Evolutionary conservation across 2,888 invertebrate species (phyloP).

Genomic region (Phaonia tiefii): DNA sequence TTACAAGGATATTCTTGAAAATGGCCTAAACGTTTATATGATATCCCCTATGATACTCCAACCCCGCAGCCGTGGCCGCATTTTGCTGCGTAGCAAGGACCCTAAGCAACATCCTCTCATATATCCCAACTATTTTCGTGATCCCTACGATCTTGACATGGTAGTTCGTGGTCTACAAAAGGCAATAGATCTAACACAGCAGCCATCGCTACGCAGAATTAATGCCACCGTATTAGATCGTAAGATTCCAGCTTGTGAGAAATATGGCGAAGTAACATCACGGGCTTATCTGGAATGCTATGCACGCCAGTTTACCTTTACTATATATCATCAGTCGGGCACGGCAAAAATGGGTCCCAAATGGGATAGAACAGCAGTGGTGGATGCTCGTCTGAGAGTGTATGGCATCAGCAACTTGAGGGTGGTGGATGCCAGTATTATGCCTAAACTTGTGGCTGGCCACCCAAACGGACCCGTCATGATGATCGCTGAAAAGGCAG

Average conservation of each 20-base stretch:
- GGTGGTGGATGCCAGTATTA: slow-evolving; percentile 82
- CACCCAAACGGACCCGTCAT: slow-evolving; percentile 82
- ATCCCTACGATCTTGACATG: slow-evolving; percentile 84
- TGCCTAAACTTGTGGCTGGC: slow-evolving; percentile 81
- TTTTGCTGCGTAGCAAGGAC: slow-evolving; percentile 84
- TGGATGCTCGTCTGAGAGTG: slow-evolving; percentile 83
- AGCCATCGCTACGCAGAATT: slow-evolving; percentile 81
- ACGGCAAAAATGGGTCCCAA: slow-evolving; percentile 85
- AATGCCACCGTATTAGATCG: slow-evolving; percentile 81
- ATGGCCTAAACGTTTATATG: slow-evolving; percentile 81
- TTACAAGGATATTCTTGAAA: slow-evolving; percentile 79
- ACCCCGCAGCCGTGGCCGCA: slow-evolving; percentile 85
- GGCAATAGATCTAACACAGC: slow-evolving; percentile 81
- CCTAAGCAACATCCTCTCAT: slow-evolving; percentile 85
- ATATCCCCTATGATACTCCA: slow-evolving; percentile 84
- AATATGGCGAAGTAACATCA: slow-evolving; percentile 74
- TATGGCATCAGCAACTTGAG: slow-evolving; percentile 81
- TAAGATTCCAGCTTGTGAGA: slow-evolving; percentile 83
- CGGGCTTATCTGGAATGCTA: slow-evolving; percentile 85
- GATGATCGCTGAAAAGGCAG: slow-evolving; percentile 83
- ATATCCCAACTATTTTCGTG: slow-evolving; percentile 85
- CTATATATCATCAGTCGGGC: slow-evolving; percentile 84
- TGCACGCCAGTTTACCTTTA: slow-evolving; percentile 82
- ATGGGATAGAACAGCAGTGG: slow-evolving; percentile 83
- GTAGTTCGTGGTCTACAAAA: slow-evolving; percentile 83